Base-by-base conservation (phyloP, 2,797 vertebrate species). In the Microchirus variegatus region DNA sequence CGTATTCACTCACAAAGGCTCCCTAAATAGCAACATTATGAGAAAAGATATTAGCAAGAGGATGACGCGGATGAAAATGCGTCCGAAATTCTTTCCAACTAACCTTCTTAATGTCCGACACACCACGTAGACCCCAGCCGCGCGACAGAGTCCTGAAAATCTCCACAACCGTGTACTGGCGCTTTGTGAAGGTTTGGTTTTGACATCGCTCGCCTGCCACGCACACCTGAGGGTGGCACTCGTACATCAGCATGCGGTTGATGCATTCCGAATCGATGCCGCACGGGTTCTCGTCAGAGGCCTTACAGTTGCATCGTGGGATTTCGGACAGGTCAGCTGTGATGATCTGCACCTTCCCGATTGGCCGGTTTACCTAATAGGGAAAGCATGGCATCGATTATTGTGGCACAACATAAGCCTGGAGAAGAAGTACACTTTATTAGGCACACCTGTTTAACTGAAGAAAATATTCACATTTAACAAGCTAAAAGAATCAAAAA, bases 1-100 rank as follows among this genome's bases (percentile, higher is more conserved):
- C 98, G 49, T 99, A 99, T 47, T 99, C 98, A 67, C 96, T 99
- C 80, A 99, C 97, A 90, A 99, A 99, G 45, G 97, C 96, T 13
- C 98, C 97, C 98, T 99, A 78, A 26, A 13, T 56, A 31, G 14
- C 56, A 19, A 22, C 9, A 18, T 16, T 9, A 49, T 17, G 16
- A 8, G 26, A 31, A 5, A 50, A 50, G 4, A 51, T 16, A 31
- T 18, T 37, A 19, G 9, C 8, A 3, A 40, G 1, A 14, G 2
- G 3, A 22, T 38, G 10, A 62, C 12, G 16, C 5, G 13, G 9
- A 14, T 4, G 18, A 52, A 44, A 19, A 2, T 38, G 5, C 0
- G 1, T 4, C 3, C 3, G 31, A 11, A 11, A 19, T 15, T 53
- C 40, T 52, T 36, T 1, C 19, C 15, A 1, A 35, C 65, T 1